Percentiles rank a stretch among this genome's conserved stretches.
These are phyloP conservation scores for Ormyrus pomaceus DNA, from an alignment of 2,888 invertebrate genomes.

Conservation along the genomic window DNA sequence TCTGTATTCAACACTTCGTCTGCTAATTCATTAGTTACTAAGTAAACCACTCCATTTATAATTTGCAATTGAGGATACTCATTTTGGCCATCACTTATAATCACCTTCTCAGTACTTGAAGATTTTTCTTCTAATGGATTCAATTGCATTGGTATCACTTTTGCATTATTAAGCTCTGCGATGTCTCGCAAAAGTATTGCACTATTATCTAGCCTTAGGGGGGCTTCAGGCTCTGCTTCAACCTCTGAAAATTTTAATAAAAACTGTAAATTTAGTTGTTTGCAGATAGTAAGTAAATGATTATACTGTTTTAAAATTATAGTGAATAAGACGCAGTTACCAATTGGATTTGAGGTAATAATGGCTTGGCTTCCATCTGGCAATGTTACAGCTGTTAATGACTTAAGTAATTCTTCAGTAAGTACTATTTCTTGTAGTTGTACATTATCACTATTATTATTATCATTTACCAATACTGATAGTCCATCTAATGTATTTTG, in stretches of 20 bases:
- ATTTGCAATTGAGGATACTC: constrained; percentile 67
- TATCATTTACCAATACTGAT: constrained; percentile 68
- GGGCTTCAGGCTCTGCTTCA: constrained; percentile 59
- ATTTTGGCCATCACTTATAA: constrained; percentile 57
- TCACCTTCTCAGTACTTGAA: constrained; percentile 59
- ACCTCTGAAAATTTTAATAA: constrained; percentile 52
- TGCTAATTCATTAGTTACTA: constrained; percentile 67
- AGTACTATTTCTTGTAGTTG: constrained; percentile 66
- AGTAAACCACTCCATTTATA: constrained; percentile 68
- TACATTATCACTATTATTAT: constrained; percentile 60
- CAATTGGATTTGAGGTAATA: constrained; percentile 62
- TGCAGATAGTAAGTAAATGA: too few species aligned
- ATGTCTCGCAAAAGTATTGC: constrained; percentile 69
- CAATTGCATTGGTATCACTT: constrained; percentile 66
- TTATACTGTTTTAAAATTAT: neutral
- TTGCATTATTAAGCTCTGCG: constrained; percentile 67
- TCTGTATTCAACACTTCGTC: constrained; percentile 63
- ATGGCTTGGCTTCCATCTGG: constrained; percentile 73
- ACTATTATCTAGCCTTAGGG: constrained; percentile 66
- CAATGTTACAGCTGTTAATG: constrained; percentile 71
- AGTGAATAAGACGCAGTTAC: constrained; percentile 28
- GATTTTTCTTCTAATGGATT: constrained; percentile 62
- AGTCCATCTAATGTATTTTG: constrained; percentile 67
- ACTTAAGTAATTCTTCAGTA: constrained; percentile 67
- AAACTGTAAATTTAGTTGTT: neutral